Evolutionary conservation across 2,113 vertebrate genomes (phyloP), one percentile per base, ranked within the genome.

Genomic region (Copsychus sechellarum): DNA sequence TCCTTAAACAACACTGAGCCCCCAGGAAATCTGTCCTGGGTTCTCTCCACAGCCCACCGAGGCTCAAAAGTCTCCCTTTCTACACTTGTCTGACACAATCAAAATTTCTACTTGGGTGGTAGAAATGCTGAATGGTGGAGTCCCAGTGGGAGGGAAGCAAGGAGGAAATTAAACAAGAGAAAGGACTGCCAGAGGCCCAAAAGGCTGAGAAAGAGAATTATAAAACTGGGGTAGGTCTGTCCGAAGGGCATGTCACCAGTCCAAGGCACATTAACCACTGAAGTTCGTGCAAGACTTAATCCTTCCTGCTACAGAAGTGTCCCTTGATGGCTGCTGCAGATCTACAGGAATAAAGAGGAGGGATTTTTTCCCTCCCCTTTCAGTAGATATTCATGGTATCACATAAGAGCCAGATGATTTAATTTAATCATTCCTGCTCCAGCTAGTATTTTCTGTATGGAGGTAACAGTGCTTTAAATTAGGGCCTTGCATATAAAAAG

Each of bases 381-480:
- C 83, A 79, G 91, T 85, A 97, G 92, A 95, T 83, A 83, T 94
- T 95, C 93, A 92, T 74, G 74, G 80, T 94, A 88, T 93, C 95
- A 96, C 94, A 83, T 83, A 96, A 92, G 80, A 95, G 71, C 89
- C 90, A 95, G 88, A 95, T 88, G 70, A 97, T 96, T 95, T 95
- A 93, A 97, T 96, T 96, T 93, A 97, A 96, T 96, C 80, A 83
- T 93, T 95, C 76, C 77, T 91, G 47, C 82, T 95, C 92, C 92
- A 96, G 89, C 91, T 97, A 73, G 70, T 94, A 90, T 82, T 95
- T 96, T 93, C 78, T 89, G 34, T 73, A 72, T 78, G 64, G 83
- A 95, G 90, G 95, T 96, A 95, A 96, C 83, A 93, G 57, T 65
- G 90, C 88, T 95, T 95, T 97, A 97, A 96, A 96, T 95, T 92